Percentiles rank a stretch among this genome's conserved stretches.
Evolutionary conservation across 1,140 invertebrate genomes (phyloP).

Genomic region (Drosophila takahashii): DNA sequence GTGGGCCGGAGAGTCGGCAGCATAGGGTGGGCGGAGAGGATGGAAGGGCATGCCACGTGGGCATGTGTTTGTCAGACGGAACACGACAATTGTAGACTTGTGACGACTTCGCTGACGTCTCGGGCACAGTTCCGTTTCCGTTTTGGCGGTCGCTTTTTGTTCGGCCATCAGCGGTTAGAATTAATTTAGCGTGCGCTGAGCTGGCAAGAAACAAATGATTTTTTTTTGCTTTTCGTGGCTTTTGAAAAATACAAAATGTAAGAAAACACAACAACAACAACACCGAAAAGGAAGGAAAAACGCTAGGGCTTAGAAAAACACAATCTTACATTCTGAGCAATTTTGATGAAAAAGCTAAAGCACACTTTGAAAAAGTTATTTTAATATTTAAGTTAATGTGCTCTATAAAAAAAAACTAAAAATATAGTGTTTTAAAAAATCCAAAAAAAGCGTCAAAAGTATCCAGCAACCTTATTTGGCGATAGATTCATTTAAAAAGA

Average conservation of each 20-base stretch:
- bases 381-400: too few relatives aligned
- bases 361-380: too few relatives aligned
- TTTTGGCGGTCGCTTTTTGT: slow-evolving; percentile 74
- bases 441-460: too few relatives aligned
- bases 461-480: too few relatives aligned
- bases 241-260: slow-evolving; percentile 67
- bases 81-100: slow-evolving; percentile 78
- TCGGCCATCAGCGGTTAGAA: slow-evolving; percentile 71
- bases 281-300: slow-evolving; percentile 3
- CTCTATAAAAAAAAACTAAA: too few relatives aligned
- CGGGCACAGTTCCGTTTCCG: slow-evolving; percentile 80
- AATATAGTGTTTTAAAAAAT: too few relatives aligned
- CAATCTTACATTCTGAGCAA: neutral
- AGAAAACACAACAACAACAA: slow-evolving; percentile 14
- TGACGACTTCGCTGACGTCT: slow-evolving; percentile 75
- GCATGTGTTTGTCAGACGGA: slow-evolving; percentile 79
- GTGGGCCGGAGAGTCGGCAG: neutral
- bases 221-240: slow-evolving; percentile 56
- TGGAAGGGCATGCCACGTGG: slow-evolving; percentile 56
- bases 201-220: slow-evolving; percentile 81
- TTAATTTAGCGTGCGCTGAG: slow-evolving; percentile 83
- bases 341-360: neutral
- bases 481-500: too few relatives aligned
- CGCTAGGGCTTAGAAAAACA: slow-evolving; percentile 45
- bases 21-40: neutral